Conservation (phyloP, 1,140 invertebrate genomes). For the Tenebrio molitor region DNA sequence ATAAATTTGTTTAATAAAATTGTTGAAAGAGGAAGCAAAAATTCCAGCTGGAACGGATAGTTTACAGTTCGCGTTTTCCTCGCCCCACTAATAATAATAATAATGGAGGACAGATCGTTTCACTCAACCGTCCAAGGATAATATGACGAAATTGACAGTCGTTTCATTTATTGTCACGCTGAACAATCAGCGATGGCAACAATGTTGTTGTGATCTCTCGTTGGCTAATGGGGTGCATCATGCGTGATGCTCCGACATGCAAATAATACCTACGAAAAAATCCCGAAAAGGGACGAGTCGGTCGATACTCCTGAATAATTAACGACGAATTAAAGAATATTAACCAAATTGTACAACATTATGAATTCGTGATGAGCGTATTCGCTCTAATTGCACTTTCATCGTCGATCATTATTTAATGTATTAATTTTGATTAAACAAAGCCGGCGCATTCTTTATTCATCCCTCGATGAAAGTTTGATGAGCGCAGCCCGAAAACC, state of each 20-base stretch:
- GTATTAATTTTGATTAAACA: slow-evolving; percentile 11
- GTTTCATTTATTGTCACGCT: slow-evolving; percentile 45
- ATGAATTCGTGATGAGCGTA: slow-evolving; percentile 4
- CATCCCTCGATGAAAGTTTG: neutral
- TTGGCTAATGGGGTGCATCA: slow-evolving; percentile 48
- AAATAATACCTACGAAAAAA: neutral
- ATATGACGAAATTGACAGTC: slow-evolving; percentile 48
- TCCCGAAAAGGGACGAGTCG: too few relatives aligned
- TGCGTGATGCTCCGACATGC: slow-evolving; percentile 43
- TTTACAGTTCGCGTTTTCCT: neutral
- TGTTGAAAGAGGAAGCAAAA: slow-evolving; percentile 6
- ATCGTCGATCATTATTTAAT: neutral
- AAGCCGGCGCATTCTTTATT: neutral
- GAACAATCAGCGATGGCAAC: slow-evolving; percentile 43
- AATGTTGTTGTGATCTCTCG: slow-evolving; percentile 49
- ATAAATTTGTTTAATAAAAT: slow-evolving; percentile 41
- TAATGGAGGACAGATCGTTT: slow-evolving; percentile 29
- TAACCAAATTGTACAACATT: neutral
- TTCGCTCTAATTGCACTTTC: neutral
- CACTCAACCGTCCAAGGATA: slow-evolving; percentile 38
- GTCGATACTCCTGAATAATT: too few relatives aligned
- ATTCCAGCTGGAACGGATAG: too few relatives aligned
- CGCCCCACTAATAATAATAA: slow-evolving; percentile 7
- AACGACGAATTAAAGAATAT: slow-evolving; percentile 1
- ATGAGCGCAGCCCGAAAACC: neutral